Percentiles rank a stretch among this genome's conserved stretches.
These are phyloP conservation scores for Silurus aristotelis DNA, from an alignment of 2,797 vertebrate genomes.

Conservation along the genomic window DNA sequence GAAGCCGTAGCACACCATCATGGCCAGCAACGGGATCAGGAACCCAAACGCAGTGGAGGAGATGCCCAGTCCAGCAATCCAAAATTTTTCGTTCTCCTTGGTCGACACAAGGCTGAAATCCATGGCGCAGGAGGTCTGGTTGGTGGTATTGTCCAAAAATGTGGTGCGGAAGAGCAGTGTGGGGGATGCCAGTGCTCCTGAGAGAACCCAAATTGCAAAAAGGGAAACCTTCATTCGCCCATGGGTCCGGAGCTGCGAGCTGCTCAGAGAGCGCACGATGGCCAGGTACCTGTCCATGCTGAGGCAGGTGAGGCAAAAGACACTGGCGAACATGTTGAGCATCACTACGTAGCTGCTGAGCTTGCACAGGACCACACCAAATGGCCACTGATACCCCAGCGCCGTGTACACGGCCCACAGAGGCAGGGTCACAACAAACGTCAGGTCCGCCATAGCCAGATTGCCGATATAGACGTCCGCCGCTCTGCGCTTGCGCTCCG, in stretches of 20 bases:
- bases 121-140: constrained; percentile 82
- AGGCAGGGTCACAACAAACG: constrained; percentile 85
- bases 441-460: constrained; percentile 87
- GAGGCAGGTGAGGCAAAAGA: constrained; percentile 90
- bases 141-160: constrained; percentile 58
- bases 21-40: constrained; percentile 81
- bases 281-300: constrained; percentile 90
- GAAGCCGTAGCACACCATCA: constrained; percentile 84
- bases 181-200: constrained; percentile 78
- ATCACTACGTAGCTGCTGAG: constrained; percentile 87
- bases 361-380: constrained; percentile 86
- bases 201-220: constrained; percentile 80
- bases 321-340: constrained; percentile 91
- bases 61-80: constrained; percentile 81
- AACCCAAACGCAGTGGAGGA: constrained; percentile 84
- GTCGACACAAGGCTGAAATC: constrained; percentile 75
- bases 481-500: constrained; percentile 76
- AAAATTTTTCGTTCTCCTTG: constrained; percentile 64
- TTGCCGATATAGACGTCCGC: constrained; percentile 87
- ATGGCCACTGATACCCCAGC: constrained; percentile 89
- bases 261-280: constrained; percentile 80
- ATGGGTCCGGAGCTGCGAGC: constrained; percentile 76
- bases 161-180: constrained; percentile 85
- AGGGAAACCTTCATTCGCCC: constrained; percentile 72
- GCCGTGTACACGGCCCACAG: constrained; percentile 92